Evolutionary conservation across 2,797 vertebrate genomes (phyloP).

Genomic region (Anguilla anguilla): DNA sequence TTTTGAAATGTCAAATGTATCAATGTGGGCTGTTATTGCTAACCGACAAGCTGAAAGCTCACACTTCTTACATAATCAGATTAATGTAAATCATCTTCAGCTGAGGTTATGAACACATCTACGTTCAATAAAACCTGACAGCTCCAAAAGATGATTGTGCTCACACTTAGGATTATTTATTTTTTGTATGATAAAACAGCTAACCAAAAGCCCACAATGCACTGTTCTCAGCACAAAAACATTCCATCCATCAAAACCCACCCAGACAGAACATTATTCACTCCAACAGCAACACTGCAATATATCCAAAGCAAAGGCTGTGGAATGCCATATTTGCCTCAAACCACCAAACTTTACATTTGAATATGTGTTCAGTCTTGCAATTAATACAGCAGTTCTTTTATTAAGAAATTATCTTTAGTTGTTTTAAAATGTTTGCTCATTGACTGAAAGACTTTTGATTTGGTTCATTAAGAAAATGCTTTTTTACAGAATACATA

Average conservation of each 20-base stretch:
- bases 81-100: not conserved
- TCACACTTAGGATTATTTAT: not conserved
- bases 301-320: no score
- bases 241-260: not conserved
- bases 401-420: no score
- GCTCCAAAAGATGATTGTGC: not conserved
- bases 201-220: not conserved
- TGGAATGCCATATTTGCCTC: no score
- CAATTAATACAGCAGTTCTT: no score
- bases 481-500: no score
- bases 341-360: no score
- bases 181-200: not conserved
- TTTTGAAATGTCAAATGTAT: not conserved
- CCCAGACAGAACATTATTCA: not conserved
- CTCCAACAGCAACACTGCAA: not conserved
- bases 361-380: no score
- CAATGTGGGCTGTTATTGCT: not conserved
- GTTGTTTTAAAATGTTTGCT: no score
- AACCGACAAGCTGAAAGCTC: not conserved
- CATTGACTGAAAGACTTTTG: no score
- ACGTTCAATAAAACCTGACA: not conserved
- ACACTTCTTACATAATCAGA: slow-evolving; percentile 8
- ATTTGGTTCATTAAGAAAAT: no score
- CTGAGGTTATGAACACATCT: not conserved
- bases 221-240: not conserved